Conservation (phyloP, 2,888 invertebrate genomes). For the Sesia apiformis region DNA sequence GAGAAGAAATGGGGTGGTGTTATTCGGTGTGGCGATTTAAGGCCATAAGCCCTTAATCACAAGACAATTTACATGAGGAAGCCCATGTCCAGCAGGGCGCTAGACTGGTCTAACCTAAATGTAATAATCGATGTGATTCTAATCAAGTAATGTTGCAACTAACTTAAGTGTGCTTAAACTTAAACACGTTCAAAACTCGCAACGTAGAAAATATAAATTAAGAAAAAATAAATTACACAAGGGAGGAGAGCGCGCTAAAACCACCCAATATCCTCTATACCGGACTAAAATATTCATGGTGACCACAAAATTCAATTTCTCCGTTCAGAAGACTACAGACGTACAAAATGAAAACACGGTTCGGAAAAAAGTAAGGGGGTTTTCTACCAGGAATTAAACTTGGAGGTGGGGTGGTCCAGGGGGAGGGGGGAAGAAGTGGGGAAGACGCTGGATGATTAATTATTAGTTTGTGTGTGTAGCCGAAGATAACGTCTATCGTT, state of each 20-base stretch:
- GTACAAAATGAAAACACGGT: conserved; percentile 65
- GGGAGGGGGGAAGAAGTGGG: conserved; percentile 23
- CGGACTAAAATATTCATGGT: conserved; percentile 59
- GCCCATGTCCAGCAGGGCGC: no score
- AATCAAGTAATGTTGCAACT: no score
- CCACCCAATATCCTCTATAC: conserved; percentile 52
- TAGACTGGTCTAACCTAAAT: no score
- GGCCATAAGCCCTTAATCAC: no score
- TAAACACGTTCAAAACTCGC: background rate
- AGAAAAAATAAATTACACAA: background rate
- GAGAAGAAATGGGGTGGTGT: no score
- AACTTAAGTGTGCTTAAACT: no score
- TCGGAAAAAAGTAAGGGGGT: conserved; percentile 50
- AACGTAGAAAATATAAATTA: background rate
- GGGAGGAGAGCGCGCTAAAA: conserved; percentile 16
- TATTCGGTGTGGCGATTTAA: no score
- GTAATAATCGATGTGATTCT: no score
- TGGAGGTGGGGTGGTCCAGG: conserved; percentile 25
- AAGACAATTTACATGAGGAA: no score
- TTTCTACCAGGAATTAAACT: conserved; percentile 66
- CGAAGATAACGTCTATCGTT: conserved; percentile 38
- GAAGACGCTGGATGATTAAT: conserved; percentile 71
- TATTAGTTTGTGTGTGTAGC: conserved; percentile 71
- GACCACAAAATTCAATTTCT: conserved; percentile 73
- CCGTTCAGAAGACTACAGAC: conserved; percentile 44